A percentile compares a stretch with the other conserved stretches of the same genome.
These are phyloP conservation scores for Glaucomys volans DNA, from an alignment of 2,113 vertebrate genomes.

Conservation along the genomic window DNA sequence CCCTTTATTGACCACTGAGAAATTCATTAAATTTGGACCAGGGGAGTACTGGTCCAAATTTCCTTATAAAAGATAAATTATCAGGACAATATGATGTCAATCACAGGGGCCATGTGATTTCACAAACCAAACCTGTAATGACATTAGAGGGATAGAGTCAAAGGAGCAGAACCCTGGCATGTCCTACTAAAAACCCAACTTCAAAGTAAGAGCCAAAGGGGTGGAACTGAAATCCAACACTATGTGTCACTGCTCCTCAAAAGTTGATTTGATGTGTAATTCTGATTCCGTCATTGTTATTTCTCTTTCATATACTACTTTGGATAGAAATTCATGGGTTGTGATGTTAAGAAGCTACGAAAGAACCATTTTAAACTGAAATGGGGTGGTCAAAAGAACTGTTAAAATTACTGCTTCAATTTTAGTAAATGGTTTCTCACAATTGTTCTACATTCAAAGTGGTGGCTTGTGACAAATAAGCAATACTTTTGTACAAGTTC, in stretches of 20 bases:
- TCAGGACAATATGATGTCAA: background rate
- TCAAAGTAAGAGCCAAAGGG: background rate
- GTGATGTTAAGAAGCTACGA: background rate
- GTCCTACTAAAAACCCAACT: background rate
- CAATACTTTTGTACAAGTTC: slow-evolving; percentile 35
- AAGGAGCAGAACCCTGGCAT: background rate
- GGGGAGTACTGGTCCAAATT: background rate
- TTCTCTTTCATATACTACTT: slow-evolving; percentile 2
- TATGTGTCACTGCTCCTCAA: background rate
- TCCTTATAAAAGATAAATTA: background rate
- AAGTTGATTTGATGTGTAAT: background rate
- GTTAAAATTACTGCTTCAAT: background rate
- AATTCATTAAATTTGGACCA: slow-evolving; percentile 34
- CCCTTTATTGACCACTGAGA: background rate
- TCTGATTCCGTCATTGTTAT: background rate
- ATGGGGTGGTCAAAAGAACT: background rate
- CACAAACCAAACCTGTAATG: background rate
- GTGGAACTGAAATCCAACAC: background rate
- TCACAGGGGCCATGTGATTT: background rate
- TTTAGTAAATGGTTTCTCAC: slow-evolving; percentile 30
- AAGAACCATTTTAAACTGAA: slow-evolving; percentile 29
- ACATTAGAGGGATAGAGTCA: background rate
- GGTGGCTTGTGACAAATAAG: slow-evolving; percentile 58
- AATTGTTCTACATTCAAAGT: slow-evolving; percentile 64
- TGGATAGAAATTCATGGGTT: slow-evolving; percentile 6